Conservation (phyloP, 1,140 invertebrate species). For the Drosophila kohkoa region DNA sequence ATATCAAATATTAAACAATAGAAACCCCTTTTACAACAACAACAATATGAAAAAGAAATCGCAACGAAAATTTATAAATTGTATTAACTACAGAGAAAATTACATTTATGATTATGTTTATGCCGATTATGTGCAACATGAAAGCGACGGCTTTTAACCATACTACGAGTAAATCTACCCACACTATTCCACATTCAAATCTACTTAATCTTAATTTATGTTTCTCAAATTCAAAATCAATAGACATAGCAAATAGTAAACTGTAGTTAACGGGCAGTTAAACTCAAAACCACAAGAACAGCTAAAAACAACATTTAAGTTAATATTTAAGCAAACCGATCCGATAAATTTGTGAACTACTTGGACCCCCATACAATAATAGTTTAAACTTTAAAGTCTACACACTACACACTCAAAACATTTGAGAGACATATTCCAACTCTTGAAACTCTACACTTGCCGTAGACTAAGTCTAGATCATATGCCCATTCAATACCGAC, state of each 20-base stretch:
- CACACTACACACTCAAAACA: background rate
- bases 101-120: conserved; percentile 22
- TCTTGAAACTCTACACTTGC: conserved; percentile 31
- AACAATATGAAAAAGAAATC: background rate
- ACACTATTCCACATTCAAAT: conserved; percentile 15
- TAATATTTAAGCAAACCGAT: conserved; percentile 32
- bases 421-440: conserved; percentile 4
- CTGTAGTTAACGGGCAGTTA: conserved; percentile 17
- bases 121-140: conserved; percentile 33
- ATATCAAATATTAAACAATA: conserved; percentile 38
- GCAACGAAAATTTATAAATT: conserved; percentile 18
- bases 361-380: conserved; percentile 23
- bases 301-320: conserved; percentile 25
- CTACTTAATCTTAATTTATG: conserved; percentile 19
- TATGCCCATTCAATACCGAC: conserved; percentile 25
- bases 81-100: conserved; percentile 20
- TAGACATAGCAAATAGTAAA: conserved; percentile 39
- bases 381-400: conserved; percentile 13
- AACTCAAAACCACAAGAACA: background rate
- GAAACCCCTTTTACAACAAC: conserved; percentile 5
- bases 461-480: conserved; percentile 19
- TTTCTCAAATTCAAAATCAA: conserved; percentile 39
- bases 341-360: conserved; percentile 14
- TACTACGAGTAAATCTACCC: conserved; percentile 30
- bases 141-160: conserved; percentile 20